A percentile compares a stretch with the other conserved stretches of the same genome.
Evolutionary conservation across 1,140 invertebrate species (phyloP).

Genomic region (Akabosia matsudoensis): DNA sequence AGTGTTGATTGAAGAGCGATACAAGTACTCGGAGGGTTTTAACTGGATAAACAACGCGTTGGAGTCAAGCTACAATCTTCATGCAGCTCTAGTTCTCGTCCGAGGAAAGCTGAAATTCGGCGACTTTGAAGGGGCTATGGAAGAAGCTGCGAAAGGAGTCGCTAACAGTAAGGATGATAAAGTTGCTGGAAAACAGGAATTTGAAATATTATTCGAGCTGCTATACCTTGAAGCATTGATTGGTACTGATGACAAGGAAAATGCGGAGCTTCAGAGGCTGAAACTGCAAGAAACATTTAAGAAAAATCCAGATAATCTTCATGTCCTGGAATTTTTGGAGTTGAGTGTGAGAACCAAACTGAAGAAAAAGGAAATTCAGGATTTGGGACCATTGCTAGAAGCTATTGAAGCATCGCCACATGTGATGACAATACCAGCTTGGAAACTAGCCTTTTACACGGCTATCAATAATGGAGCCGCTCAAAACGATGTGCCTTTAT

Average conservation of each 20-base stretch:
- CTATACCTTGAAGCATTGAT: not conserved
- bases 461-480: not conserved
- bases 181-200: not conserved
- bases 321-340: not conserved
- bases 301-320: not conserved
- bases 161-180: constrained; percentile 12
- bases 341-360: not conserved
- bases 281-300: not conserved
- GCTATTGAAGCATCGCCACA: not conserved
- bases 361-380: not conserved
- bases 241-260: not conserved
- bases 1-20: constrained; percentile 22
- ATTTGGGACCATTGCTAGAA: not conserved
- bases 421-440: not conserved
- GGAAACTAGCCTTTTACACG: not conserved
- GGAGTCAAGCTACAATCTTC: constrained; percentile 31
- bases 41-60: constrained; percentile 30
- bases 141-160: constrained; percentile 21
- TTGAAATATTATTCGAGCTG: not conserved
- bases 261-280: not conserved
- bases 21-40: constrained; percentile 22
- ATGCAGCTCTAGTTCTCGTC: constrained; percentile 28
- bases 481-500: not conserved
- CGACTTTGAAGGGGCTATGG: constrained; percentile 31
- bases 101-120: constrained; percentile 22